Evolutionary conservation across 2,888 invertebrate species (phyloP).

Genomic region (Phytoseiulus persimilis): DNA sequence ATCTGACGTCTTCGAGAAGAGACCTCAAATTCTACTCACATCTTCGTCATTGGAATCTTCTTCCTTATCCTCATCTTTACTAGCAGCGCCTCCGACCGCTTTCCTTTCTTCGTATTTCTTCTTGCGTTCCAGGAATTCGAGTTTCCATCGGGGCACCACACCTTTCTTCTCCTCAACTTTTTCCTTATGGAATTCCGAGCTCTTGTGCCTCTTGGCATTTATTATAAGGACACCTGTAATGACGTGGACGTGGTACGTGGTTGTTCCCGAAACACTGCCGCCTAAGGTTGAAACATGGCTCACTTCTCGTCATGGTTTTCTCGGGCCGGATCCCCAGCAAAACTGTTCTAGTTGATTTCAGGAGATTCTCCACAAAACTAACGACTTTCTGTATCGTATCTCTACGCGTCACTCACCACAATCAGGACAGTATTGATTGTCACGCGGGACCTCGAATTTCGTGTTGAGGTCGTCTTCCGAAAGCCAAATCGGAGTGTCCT

Average conservation of each 20-base stretch:
- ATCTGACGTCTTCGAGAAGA: no score
- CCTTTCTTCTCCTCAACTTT: conserved; percentile 27
- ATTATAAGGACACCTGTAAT: conserved; percentile 29
- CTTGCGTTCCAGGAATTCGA: conserved; percentile 33
- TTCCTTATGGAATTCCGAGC: conserved; percentile 8
- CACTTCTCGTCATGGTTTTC: background rate
- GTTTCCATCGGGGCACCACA: conserved; percentile 14
- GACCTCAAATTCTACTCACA: background rate
- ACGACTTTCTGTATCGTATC: background rate
- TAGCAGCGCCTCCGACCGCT: background rate
- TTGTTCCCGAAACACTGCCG: background rate
- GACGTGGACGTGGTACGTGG: background rate
- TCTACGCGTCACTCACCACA: background rate
- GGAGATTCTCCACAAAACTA: no score
- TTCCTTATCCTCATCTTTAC: conserved; percentile 10
- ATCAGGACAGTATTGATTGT: conserved; percentile 36
- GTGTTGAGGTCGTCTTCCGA: conserved; percentile 20
- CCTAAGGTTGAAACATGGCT: background rate
- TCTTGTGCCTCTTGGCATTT: conserved; percentile 27
- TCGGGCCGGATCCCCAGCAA: no score
- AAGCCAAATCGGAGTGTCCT: conserved; percentile 36
- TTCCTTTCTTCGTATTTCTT: conserved; percentile 33
- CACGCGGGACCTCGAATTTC: conserved; percentile 34
- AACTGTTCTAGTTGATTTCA: no score
- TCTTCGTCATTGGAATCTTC: conserved; percentile 12